Percentiles rank a stretch among this genome's conserved stretches.
Evolutionary conservation across 2,113 vertebrate species (phyloP).

Genomic region (Seriola quinqueradiata): DNA sequence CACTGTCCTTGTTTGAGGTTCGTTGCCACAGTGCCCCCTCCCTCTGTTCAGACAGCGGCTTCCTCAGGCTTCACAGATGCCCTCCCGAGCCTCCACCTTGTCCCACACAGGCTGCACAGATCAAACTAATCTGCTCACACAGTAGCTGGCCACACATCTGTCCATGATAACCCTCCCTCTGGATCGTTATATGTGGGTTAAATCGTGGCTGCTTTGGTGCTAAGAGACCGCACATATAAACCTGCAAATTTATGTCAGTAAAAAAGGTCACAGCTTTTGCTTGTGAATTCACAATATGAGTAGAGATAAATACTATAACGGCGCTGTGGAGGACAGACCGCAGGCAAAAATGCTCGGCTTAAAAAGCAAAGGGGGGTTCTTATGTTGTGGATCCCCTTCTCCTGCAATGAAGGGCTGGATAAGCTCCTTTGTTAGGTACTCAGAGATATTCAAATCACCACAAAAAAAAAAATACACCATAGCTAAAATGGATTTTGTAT

Average conservation of each 20-base stretch:
- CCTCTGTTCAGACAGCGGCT: constrained; percentile 32
- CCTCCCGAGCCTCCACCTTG: constrained; percentile 34
- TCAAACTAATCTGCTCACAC: constrained; percentile 58
- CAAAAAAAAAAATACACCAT: constrained; percentile 24
- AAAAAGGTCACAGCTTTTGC: constrained; percentile 18
- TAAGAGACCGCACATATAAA: background rate
- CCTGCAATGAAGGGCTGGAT: constrained; percentile 35
- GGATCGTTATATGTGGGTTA: constrained; percentile 42
- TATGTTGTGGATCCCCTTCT: constrained; percentile 10
- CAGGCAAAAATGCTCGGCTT: constrained; percentile 28
- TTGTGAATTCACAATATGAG: constrained; percentile 7
- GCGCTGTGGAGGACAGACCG: constrained; percentile 7
- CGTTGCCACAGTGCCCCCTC: constrained; percentile 5
- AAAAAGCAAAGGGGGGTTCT: constrained; percentile 46
- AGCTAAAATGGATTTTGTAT: constrained; percentile 63
- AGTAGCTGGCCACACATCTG: constrained; percentile 58
- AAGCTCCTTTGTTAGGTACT: constrained; percentile 61
- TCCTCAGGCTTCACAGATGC: constrained; percentile 27
- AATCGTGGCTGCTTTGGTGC: constrained; percentile 5
- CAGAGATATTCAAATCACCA: constrained; percentile 54
- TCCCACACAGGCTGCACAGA: constrained; percentile 27
- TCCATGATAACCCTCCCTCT: constrained; percentile 24
- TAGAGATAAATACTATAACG: background rate
- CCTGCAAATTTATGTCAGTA: background rate
- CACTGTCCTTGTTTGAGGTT: constrained; percentile 29